Evolutionary conservation across 2,113 vertebrate genomes (phyloP).

Genomic region (Microtus oregoni): DNA sequence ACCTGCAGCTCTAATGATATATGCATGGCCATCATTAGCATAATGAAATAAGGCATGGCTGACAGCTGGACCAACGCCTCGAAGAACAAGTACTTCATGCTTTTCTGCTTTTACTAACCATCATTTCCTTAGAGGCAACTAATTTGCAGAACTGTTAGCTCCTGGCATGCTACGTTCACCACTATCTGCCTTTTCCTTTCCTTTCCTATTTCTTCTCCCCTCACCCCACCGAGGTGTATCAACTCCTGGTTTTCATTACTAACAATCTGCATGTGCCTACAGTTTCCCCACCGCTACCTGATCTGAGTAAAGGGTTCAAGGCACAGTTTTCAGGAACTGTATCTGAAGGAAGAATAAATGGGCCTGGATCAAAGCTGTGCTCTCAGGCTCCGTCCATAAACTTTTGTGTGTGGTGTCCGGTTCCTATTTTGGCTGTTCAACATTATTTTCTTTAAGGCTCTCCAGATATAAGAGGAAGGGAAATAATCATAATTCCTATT

Average conservation of each 20-base stretch:
- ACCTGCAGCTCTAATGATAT: rapidly evolving
- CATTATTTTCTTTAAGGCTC: background rate
- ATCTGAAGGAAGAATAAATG: background rate
- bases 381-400: background rate
- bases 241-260: background rate
- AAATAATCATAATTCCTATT: background rate
- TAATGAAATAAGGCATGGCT: background rate
- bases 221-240: background rate
- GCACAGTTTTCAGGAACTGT: background rate
- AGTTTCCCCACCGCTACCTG: background rate
- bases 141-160: background rate
- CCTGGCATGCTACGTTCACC: background rate
- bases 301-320: background rate
- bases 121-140: background rate
- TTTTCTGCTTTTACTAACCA: background rate
- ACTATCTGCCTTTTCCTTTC: background rate
- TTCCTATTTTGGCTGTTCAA: background rate
- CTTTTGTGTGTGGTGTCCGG: background rate
- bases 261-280: background rate
- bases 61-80: background rate
- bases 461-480: background rate
- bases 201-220: background rate
- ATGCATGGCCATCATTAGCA: background rate
- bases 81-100: background rate
- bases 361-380: background rate